Evolutionary conservation across 2,113 vertebrate genomes (phyloP).

Genomic region (Mormyrus iriodes): DNA sequence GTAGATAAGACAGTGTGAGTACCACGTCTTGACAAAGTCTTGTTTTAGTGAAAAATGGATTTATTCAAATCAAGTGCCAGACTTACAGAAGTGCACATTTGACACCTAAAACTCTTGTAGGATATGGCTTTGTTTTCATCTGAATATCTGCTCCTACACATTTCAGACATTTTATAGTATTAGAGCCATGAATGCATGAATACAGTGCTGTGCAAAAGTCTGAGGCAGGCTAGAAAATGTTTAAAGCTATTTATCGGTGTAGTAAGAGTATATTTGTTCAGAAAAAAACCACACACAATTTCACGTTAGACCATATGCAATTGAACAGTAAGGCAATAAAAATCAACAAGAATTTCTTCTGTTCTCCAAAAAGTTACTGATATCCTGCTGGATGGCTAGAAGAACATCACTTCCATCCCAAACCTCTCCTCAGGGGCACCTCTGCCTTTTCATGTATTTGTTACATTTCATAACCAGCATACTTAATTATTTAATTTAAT

Average conservation of each 20-base stretch:
- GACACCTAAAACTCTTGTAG: constrained; percentile 11
- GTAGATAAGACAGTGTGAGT: neutral
- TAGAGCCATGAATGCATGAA: neutral
- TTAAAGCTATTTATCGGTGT: neutral
- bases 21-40: neutral
- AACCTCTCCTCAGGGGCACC: neutral
- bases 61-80: constrained; percentile 11
- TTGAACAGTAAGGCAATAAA: neutral
- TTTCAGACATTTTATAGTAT: neutral
- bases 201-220: neutral
- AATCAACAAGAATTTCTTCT: neutral
- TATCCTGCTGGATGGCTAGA: neutral
- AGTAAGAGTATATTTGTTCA: neutral
- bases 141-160: neutral
- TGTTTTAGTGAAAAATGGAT: neutral
- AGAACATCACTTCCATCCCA: neutral
- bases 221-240: neutral
- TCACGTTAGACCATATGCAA: neutral
- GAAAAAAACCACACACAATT: neutral
- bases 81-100: neutral
- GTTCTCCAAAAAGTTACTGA: neutral
- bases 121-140: neutral
- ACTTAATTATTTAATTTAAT: neutral
- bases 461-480: neutral
- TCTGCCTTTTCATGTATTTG: neutral